Evolutionary conservation across 2,888 invertebrate genomes (phyloP).

Genomic region (Lucinisca nassula): DNA sequence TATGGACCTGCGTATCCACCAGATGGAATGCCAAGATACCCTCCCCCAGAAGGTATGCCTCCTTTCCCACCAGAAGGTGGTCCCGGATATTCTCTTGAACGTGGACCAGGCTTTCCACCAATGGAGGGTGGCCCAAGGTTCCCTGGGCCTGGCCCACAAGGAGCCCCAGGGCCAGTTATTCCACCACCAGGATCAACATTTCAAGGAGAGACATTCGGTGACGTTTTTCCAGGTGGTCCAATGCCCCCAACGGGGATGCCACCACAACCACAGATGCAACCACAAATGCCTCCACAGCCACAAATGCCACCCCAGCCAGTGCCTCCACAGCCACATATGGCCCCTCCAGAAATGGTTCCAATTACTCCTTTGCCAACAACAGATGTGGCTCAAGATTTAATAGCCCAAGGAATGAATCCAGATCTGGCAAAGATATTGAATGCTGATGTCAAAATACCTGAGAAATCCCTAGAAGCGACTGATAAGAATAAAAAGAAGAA

Average conservation of each 20-base stretch:
- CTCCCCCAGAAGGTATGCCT: neutral
- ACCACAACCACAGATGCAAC: constrained; percentile 7
- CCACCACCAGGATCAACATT: constrained; percentile 3
- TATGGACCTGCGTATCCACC: neutral
- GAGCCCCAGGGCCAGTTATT: neutral
- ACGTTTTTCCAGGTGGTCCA: neutral
- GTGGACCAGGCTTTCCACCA: constrained; percentile 32
- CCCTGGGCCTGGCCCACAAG: constrained; percentile 7
- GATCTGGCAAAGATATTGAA: constrained; percentile 64
- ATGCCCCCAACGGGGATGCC: constrained; percentile 18
- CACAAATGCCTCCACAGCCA: constrained; percentile 28
- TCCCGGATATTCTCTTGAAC: neutral
- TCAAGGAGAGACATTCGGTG: neutral
- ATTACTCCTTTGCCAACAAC: constrained; percentile 28
- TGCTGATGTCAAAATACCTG: constrained; percentile 32
- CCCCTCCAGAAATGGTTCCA: neutral
- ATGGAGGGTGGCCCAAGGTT: neutral
- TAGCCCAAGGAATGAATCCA: constrained; percentile 69
- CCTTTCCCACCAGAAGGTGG: neutral
- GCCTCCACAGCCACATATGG: neutral
- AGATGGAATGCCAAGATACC: too few species aligned
- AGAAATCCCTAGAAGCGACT: constrained; percentile 16
- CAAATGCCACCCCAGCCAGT: neutral
- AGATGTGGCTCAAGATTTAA: constrained; percentile 61
- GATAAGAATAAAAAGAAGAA: constrained; percentile 59